Conservation (phyloP, 2,888 invertebrate species). For the Maniola hyperantus region DNA sequence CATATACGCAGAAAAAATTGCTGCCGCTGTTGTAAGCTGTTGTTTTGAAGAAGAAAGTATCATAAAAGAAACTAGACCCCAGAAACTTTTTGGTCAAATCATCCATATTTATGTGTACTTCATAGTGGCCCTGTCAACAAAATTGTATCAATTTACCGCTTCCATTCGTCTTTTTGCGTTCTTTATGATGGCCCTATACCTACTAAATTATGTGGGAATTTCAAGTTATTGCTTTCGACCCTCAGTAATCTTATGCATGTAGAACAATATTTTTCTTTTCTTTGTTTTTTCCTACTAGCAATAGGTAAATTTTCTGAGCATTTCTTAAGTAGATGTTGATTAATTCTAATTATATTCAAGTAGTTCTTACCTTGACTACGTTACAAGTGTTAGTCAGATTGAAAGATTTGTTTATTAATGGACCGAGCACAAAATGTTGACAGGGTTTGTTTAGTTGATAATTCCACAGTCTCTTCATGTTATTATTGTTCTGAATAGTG, state of each 20-base stretch:
- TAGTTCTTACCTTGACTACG: slow-evolving; percentile 57
- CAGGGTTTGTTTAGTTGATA: slow-evolving; percentile 65
- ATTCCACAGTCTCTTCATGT: slow-evolving; percentile 63
- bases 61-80: slow-evolving; percentile 68
- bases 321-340: neutral
- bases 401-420: slow-evolving; percentile 58
- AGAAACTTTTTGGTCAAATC: slow-evolving; percentile 58
- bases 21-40: slow-evolving; percentile 57
- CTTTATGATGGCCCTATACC: neutral
- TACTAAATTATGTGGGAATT: slow-evolving; percentile 14
- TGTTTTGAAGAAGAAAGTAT: slow-evolving; percentile 60
- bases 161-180: neutral
- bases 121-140: slow-evolving; percentile 65
- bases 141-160: slow-evolving; percentile 25
- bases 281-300: neutral
- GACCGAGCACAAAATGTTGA: slow-evolving; percentile 71
- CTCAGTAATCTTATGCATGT: slow-evolving; percentile 5
- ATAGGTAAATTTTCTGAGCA: neutral
- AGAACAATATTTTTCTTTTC: neutral
- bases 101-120: slow-evolving; percentile 56
- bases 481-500: slow-evolving; percentile 54
- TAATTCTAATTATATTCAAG: neutral
- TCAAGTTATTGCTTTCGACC: slow-evolving; percentile 3
- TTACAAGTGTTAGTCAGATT: slow-evolving; percentile 62
- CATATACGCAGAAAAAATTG: slow-evolving; percentile 63